phyloP scores from a whole-genome alignment of 2,113 vertebrate genomes.

The Dasypus novemcinctus region DNA sequence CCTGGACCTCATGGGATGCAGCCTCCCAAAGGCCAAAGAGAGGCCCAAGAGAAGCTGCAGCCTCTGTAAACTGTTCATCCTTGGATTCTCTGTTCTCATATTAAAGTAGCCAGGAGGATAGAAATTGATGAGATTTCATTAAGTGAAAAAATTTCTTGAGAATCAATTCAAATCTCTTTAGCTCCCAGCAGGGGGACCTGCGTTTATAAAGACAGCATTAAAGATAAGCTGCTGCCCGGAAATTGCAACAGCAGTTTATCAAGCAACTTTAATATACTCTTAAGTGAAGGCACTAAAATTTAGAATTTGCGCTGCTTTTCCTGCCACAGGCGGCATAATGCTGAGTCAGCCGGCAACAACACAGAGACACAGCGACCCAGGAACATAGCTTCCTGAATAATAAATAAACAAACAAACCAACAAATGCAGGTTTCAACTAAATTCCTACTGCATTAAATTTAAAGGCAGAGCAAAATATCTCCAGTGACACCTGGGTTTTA shows the following conservation, averaged over 20 bases:
- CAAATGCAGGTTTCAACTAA: neutral
- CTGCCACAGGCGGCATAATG: rapidly evolving
- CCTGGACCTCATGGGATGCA: neutral
- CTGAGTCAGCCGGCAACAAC: neutral
- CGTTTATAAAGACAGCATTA: neutral
- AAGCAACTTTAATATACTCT: neutral
- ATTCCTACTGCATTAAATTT: neutral
- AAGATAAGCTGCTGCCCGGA: neutral
- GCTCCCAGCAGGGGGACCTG: neutral
- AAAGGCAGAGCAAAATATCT: neutral
- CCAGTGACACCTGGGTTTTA: neutral
- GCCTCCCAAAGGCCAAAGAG: slow-evolving; percentile 13
- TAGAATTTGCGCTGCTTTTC: neutral
- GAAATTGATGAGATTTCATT: slow-evolving; percentile 44
- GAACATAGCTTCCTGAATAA: neutral
- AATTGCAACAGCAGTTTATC: neutral
- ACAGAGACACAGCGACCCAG: neutral
- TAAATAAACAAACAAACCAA: neutral
- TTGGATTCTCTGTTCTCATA: neutral
- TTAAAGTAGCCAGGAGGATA: slow-evolving; percentile 10
- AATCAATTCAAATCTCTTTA: slow-evolving; percentile 17
- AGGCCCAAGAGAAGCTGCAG: neutral
- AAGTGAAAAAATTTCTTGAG: slow-evolving; percentile 33
- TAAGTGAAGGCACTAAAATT: neutral
- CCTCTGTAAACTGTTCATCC: neutral